Percentiles rank a stretch among this genome's conserved stretches.
These are phyloP conservation scores for Mythimna lalbum DNA, from an alignment of 2,888 invertebrate species.

Conservation along the genomic window DNA sequence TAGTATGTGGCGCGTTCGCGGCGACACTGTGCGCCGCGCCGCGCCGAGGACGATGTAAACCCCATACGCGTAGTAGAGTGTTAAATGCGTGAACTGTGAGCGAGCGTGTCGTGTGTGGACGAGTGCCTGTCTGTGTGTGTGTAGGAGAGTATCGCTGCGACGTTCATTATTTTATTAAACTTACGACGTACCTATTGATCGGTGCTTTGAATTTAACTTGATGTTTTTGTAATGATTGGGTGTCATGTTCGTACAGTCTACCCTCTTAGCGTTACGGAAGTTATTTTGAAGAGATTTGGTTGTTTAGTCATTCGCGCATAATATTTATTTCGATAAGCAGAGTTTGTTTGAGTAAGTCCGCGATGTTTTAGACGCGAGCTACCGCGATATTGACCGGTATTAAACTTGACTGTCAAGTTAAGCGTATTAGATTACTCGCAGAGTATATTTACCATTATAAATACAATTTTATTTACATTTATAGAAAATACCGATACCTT, in stretches of 20 bases:
- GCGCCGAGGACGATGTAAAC: conserved; percentile 74
- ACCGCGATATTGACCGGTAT: conserved; percentile 28
- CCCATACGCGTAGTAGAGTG: conserved; percentile 80
- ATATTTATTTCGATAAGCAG: conserved; percentile 45
- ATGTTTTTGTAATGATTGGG: conserved; percentile 60
- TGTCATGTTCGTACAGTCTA: conserved; percentile 58
- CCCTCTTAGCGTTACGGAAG: conserved; percentile 17
- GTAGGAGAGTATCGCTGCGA: conserved; percentile 44
- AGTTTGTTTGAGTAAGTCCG: conserved; percentile 44
- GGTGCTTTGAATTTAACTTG: conserved; percentile 65
- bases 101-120: conserved; percentile 47
- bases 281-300: conserved; percentile 30
- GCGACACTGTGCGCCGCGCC: background rate
- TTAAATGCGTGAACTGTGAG: conserved; percentile 61
- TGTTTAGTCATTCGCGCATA: conserved; percentile 53
- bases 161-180: conserved; percentile 46
- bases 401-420: conserved; percentile 19
- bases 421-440: conserved; percentile 42
- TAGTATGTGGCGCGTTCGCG: conserved; percentile 46
- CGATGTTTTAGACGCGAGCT: conserved; percentile 27
- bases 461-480: conserved; percentile 40
- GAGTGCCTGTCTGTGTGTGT: conserved; percentile 49
- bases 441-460: conserved; percentile 52
- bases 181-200: conserved; percentile 61
- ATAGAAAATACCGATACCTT: conserved; percentile 41